Base-by-base conservation (phyloP, 1,140 invertebrate genomes). In the Temnothorax curvispinosus region DNA sequence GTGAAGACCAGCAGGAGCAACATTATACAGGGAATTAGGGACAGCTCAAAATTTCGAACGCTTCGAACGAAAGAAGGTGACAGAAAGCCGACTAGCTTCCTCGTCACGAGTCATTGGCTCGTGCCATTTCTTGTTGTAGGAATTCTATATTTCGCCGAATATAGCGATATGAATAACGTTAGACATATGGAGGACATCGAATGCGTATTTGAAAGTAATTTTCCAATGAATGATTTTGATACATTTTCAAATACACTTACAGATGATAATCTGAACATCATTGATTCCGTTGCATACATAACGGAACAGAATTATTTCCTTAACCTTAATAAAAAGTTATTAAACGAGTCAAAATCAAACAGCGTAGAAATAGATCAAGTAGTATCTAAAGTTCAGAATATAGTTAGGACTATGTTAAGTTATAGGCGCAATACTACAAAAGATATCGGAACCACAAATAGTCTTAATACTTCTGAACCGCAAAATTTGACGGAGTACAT, bases 61-160 rank as follows among this genome's bases (percentile, higher is more conserved):
- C 27, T 27, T 27, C 27, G 11, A 47, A n/a, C n/a, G 2, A 86
- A 71, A 9, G 32, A 35, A 21, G 27, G 47, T 56, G 52, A 77
- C 27, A 82, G 78, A 65, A 87, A 21, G 11, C 27, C 77, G 47
- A 52, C 32, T 9, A 13, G 21, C 7, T 50, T 89, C 8, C 82
- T 87, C 64, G n/a, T 92, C 18, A 50, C 85, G 7, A 85, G 47
- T 50, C 87, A 92, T 18, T 92, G 92, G 92, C 58, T 92, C 11
- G 18, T 91, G n/a, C 89, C 91, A 15, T 74, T 91, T 15, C 9
- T 90, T 58, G 72, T 92, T 9, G 86, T 56, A 1, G 84, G 67
- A 62, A 67, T 90, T 65, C 41, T 92, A 21, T 87, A 89, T 47
- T 71, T 87, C 7, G 78, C 86, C 13, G 62, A 87, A 5, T 84